Conservation (phyloP, 2,797 vertebrate genomes). For the Hippoglossus hippoglossus region DNA sequence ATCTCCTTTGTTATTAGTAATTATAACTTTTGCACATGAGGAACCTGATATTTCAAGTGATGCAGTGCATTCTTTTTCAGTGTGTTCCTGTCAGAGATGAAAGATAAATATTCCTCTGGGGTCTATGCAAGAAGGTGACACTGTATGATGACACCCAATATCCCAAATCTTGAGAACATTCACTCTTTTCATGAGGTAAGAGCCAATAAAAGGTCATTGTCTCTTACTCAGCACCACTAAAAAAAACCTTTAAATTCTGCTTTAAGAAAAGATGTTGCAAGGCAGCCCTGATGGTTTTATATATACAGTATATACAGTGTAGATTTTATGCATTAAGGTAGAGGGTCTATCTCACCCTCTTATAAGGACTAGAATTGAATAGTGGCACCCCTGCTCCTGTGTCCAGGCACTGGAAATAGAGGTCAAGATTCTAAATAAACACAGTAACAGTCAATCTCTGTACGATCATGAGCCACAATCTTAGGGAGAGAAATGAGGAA, state of each 20-base stretch:
- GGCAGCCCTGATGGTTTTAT: no score
- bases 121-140: not conserved
- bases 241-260: not conserved
- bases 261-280: not conserved
- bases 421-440: slow-evolving; percentile 34
- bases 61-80: not conserved
- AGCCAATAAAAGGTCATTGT: not conserved
- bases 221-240: not conserved
- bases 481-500: slow-evolving; percentile 19
- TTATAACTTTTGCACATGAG: not conserved
- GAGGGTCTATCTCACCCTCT: not conserved
- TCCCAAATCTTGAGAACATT: not conserved
- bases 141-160: not conserved
- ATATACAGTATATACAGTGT: not conserved
- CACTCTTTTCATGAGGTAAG: not conserved
- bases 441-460: slow-evolving; percentile 32
- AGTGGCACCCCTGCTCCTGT: not conserved
- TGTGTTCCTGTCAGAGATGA: slow-evolving; percentile 11
- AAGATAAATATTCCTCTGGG: not conserved
- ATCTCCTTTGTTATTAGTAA: slow-evolving; percentile 8
- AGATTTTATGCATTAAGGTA: not conserved
- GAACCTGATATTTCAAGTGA: not conserved
- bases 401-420: slow-evolving; percentile 25
- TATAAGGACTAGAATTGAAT: slow-evolving; percentile 7
- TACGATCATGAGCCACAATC: slow-evolving; percentile 13